Base-by-base conservation (phyloP, 1,140 invertebrate species). In the Arion vulgaris region DNA sequence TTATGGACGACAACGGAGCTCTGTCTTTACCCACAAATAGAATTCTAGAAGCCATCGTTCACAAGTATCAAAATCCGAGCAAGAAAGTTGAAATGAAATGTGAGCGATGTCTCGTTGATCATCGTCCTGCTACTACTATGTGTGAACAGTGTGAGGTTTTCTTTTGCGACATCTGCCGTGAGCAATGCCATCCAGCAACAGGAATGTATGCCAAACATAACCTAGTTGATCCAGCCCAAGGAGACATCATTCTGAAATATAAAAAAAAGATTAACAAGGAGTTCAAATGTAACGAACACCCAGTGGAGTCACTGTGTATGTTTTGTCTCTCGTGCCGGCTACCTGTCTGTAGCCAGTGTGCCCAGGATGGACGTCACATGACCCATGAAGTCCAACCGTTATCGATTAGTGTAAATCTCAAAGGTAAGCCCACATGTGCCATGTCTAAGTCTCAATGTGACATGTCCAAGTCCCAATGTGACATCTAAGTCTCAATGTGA, bases 121-220 rank as follows among this genome's bases (percentile, higher is more conserved):
- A 95, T 0, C 94, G 95, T 69, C 95, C 96, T 45, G 98, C 98
- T 0, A 95, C 96, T 32, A 95, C 97, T 15, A 95, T 97, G 88
- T 99, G 98, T 93, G 97, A 99, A 91, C 97, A 99, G 92, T 99
- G 98, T 93, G 97, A 98, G 91, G 96, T 98, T 71, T 95, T 97
- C 83, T 99, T 99, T 91, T 99, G 98, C 93, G 96, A 97, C 83
- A 93, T 94, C 53, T 99, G 98, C 90, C 95, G 96, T 0, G 97
- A 98, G 86, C 95, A 95, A 23, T 98, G 97, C 92, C 98, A 99
- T 92, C 98, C 98, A 17, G 93, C 95, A 1, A 94, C 97, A 28
- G 98, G 98, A 1, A 93, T 99, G 86, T 73, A 72, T n/a, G 97
- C 97, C 76, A 95, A 97, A 88, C 98, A 99, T 92, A 96, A 95